Evolutionary conservation across 2,888 invertebrate species (phyloP).

Genomic region (Tipula unca): DNA sequence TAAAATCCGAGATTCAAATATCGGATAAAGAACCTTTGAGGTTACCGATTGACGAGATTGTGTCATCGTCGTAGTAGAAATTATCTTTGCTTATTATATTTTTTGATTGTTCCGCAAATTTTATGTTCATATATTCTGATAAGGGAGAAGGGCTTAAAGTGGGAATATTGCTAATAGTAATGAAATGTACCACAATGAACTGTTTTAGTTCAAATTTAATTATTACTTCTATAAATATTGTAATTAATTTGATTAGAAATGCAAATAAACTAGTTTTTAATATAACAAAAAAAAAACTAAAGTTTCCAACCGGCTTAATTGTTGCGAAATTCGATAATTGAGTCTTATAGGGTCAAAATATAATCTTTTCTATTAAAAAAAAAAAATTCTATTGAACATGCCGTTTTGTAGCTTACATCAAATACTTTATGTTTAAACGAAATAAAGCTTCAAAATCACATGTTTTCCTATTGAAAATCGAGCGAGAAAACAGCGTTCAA

Average conservation of each 20-base stretch:
- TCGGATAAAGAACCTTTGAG: conserved; percentile 71
- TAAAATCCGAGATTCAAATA: conserved; percentile 68
- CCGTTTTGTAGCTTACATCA: too few relatives aligned
- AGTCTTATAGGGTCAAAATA: too few relatives aligned
- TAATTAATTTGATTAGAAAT: conserved; percentile 2
- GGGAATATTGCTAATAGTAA: background rate
- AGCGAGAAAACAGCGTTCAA: too few relatives aligned
- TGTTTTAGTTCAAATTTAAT: background rate
- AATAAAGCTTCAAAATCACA: too few relatives aligned
- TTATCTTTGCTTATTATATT: background rate
- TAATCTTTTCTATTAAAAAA: too few relatives aligned
- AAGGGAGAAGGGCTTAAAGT: background rate
- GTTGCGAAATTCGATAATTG: too few relatives aligned
- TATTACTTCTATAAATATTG: background rate
- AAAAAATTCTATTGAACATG: too few relatives aligned
- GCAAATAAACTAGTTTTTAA: background rate
- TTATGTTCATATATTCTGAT: background rate
- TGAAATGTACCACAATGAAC: background rate
- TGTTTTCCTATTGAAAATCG: too few relatives aligned
- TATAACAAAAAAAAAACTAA: background rate
- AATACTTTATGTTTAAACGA: too few relatives aligned
- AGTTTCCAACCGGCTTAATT: too few relatives aligned
- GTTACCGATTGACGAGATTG: conserved; percentile 49
- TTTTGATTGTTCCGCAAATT: background rate
- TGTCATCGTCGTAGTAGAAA: background rate